Conservation (phyloP, 2,797 vertebrate genomes). For the Astyanax mexicanus region DNA sequence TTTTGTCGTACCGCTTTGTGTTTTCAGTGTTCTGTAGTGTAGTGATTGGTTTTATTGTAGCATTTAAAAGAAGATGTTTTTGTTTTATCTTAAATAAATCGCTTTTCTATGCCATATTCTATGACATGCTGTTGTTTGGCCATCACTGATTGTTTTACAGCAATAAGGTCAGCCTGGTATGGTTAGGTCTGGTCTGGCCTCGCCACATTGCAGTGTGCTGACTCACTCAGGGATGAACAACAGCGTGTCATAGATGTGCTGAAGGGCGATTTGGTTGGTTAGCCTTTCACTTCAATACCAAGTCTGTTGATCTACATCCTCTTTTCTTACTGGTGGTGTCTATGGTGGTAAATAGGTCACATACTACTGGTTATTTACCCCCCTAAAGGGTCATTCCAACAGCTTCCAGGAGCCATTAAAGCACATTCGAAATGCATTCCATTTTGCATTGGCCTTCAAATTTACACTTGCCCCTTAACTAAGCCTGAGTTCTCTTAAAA, state of each 20-base stretch:
- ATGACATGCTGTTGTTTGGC: slow-evolving; percentile 6
- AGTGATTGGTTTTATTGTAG: background rate
- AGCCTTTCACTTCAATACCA: background rate
- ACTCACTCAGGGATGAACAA: slow-evolving; percentile 11
- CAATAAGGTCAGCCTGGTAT: background rate
- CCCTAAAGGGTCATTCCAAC: background rate
- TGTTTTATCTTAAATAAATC: background rate
- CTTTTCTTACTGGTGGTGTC: background rate
- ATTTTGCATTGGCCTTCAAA: background rate
- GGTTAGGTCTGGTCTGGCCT: background rate
- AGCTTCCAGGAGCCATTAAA: background rate
- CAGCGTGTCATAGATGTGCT: background rate
- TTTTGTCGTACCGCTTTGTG: background rate
- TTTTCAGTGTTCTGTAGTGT: background rate
- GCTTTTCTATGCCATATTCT: background rate
- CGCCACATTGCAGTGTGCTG: background rate
- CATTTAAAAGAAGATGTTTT: slow-evolving; percentile 2
- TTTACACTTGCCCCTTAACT: background rate
- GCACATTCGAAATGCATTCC: background rate
- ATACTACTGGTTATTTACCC: background rate
- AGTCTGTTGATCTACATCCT: background rate
- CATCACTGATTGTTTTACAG: slow-evolving; percentile 9
- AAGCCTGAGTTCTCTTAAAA: background rate
- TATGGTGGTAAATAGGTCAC: background rate
- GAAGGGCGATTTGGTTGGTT: background rate